Conservation (phyloP, 1,140 invertebrate genomes). For the Lordiphosa mommai region DNA sequence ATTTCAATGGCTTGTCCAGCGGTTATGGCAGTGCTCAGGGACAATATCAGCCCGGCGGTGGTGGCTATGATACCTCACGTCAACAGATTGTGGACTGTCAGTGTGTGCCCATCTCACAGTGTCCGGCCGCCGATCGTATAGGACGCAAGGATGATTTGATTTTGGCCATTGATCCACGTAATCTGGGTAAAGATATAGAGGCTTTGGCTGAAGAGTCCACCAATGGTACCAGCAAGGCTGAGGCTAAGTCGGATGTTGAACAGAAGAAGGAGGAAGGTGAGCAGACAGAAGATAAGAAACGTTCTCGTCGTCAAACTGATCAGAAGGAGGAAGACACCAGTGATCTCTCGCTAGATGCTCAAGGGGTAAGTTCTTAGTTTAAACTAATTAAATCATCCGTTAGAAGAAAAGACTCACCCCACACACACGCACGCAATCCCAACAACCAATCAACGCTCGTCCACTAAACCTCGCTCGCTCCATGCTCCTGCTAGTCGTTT, state of each 20-base stretch:
- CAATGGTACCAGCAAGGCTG: constrained; percentile 81
- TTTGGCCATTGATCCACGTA: constrained; percentile 87
- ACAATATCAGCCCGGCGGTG: constrained; percentile 25
- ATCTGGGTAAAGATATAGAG: constrained; percentile 86
- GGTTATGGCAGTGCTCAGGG: constrained; percentile 44
- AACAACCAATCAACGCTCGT: constrained; percentile 47
- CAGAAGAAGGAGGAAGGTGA: constrained; percentile 45
- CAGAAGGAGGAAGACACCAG: constrained; percentile 72
- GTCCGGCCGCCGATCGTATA: constrained; percentile 87
- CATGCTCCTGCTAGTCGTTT: constrained; percentile 19
- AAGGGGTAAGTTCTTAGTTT: constrained; percentile 73
- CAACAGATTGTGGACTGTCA: constrained; percentile 87
- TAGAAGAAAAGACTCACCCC: too few species aligned
- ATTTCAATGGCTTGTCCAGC: constrained; percentile 55
- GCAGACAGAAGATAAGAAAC: constrained; percentile 80
- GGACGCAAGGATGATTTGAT: constrained; percentile 90
- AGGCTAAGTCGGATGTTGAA: constrained; percentile 39
- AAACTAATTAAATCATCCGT: constrained; percentile 62
- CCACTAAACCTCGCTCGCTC: constrained; percentile 20
- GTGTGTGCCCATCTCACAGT: constrained; percentile 91
- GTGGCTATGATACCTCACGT: constrained; percentile 81
- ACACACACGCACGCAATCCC: constrained; percentile 16
- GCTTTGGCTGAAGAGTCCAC: constrained; percentile 85
- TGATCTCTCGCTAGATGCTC: constrained; percentile 71
- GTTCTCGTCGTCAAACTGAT: constrained; percentile 83